phyloP scores from a whole-genome alignment of 1,140 invertebrate species.

The Scylla paramamosain region DNA sequence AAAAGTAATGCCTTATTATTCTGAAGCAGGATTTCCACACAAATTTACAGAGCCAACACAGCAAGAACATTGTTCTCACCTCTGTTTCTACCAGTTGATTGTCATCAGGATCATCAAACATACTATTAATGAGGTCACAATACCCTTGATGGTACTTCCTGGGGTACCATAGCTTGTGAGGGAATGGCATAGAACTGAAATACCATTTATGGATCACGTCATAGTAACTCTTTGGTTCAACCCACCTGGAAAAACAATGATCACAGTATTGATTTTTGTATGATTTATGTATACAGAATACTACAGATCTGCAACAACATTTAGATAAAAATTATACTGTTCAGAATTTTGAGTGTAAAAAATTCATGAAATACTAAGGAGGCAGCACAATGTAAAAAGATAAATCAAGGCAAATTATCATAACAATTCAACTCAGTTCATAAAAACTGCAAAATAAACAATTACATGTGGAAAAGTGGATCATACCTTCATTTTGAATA shows the following conservation, averaged over 20 bases:
- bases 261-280: not conserved
- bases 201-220: slow-evolving; percentile 77
- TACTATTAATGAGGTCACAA: slow-evolving; percentile 65
- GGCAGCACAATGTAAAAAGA: too few relatives aligned
- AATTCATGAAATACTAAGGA: too few relatives aligned
- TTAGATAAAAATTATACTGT: too few relatives aligned
- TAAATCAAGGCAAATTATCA: too few relatives aligned
- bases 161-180: slow-evolving; percentile 76
- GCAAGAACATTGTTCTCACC: slow-evolving; percentile 37
- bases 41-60: not conserved
- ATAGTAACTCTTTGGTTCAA: slow-evolving; percentile 76
- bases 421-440: too few relatives aligned
- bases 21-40: not conserved
- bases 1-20: too few relatives aligned
- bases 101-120: slow-evolving; percentile 75
- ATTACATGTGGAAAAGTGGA: too few relatives aligned
- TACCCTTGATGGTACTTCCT: slow-evolving; percentile 70
- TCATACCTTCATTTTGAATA: too few relatives aligned
- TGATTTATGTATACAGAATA: not conserved
- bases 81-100: slow-evolving; percentile 73
- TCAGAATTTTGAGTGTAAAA: too few relatives aligned
- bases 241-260: slow-evolving; percentile 68
- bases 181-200: slow-evolving; percentile 74
- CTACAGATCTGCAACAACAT: too few relatives aligned
- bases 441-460: too few relatives aligned